Evolutionary conservation across 2,797 vertebrate species (phyloP).

Genomic region (Thalassophryne amazonica): DNA sequence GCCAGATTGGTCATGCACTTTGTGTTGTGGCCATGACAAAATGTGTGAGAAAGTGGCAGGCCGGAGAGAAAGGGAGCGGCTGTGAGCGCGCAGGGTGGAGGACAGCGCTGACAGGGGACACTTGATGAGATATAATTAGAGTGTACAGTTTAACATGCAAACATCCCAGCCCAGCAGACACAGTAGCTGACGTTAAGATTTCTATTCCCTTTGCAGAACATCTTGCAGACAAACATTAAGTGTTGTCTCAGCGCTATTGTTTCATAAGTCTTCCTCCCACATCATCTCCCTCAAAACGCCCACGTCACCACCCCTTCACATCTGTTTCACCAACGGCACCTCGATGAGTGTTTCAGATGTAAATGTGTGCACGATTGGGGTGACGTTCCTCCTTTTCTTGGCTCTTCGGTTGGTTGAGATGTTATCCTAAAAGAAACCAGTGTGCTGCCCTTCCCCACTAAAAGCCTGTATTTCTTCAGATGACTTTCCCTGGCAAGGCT

Average conservation of each 20-base stretch:
- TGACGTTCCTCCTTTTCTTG: slow-evolving; percentile 56
- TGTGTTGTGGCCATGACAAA: slow-evolving; percentile 10
- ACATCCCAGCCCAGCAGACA: slow-evolving; percentile 48
- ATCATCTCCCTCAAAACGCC: slow-evolving; percentile 8
- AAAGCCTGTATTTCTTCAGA: slow-evolving; percentile 24
- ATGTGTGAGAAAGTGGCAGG: slow-evolving; percentile 42
- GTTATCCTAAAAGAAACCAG: slow-evolving; percentile 71
- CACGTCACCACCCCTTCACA: slow-evolving; percentile 35
- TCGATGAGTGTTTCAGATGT: slow-evolving; percentile 44
- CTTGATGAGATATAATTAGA: slow-evolving; percentile 79
- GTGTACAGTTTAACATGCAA: slow-evolving; percentile 52
- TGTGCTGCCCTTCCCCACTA: slow-evolving; percentile 21
- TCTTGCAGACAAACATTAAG: too few species aligned
- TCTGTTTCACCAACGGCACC: slow-evolving; percentile 40
- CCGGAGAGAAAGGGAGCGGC: slow-evolving; percentile 22
- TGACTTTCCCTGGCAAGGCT: slow-evolving; percentile 21
- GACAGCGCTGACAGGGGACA: slow-evolving; percentile 63
- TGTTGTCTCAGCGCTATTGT: too few species aligned
- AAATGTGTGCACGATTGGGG: background rate
- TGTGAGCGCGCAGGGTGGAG: slow-evolving; percentile 49
- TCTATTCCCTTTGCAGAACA: background rate
- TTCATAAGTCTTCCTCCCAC: too few species aligned
- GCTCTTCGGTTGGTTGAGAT: slow-evolving; percentile 62
- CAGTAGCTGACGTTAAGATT: slow-evolving; percentile 18
- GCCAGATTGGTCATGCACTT: slow-evolving; percentile 38